Evolutionary conservation across 2,888 invertebrate genomes (phyloP), one percentile per base, ranked within the genome.

Genomic region (Leptopilina myrica): DNA sequence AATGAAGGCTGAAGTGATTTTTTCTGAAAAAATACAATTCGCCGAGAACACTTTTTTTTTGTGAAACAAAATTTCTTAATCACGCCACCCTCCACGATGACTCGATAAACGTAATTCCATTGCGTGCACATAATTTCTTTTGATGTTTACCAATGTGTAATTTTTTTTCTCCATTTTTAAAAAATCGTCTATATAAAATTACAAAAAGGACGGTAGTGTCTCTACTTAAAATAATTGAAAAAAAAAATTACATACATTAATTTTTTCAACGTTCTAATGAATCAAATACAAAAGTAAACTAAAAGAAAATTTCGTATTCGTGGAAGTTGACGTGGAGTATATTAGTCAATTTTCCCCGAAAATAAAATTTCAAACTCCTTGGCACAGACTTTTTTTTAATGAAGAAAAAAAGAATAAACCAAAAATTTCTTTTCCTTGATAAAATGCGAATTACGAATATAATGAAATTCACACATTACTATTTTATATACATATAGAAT

Each of bases 321-420:
- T 73, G 73, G 73, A 73, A 73, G 73, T n/a, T 73, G 73, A 73
- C 56, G 73, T 73, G 73, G 64, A 64, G 33, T 56, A 56, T 56
- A 56, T 56, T 56, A 56, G 8, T n/a, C 49, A 49, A 49, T 49
- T 49, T 49, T 49, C 49, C 9, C 11, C 49, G 49, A 49, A 49
- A 9, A 56, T 20, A 73, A 69, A 12, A 14, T 33, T 73, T 12
- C 56, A 7, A 73, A 40, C 73, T 26, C 15, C 40, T 73, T 73
- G 56, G 73, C 73, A 73, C 73, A 69, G 69, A 73, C 49, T 73
- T 56, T 7, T 40, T 56, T 20, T 56, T 62, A 2, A 14, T 8
- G 56, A 73, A 46, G 11, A 73, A 73, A 73, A n/a, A 33, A 73
- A 53, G 14, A 26, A 33, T n/a, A 2, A 40, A 73, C 40, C 56